phyloP scores from a whole-genome alignment of 2,797 vertebrate genomes.

The Lacerta viridis region DNA sequence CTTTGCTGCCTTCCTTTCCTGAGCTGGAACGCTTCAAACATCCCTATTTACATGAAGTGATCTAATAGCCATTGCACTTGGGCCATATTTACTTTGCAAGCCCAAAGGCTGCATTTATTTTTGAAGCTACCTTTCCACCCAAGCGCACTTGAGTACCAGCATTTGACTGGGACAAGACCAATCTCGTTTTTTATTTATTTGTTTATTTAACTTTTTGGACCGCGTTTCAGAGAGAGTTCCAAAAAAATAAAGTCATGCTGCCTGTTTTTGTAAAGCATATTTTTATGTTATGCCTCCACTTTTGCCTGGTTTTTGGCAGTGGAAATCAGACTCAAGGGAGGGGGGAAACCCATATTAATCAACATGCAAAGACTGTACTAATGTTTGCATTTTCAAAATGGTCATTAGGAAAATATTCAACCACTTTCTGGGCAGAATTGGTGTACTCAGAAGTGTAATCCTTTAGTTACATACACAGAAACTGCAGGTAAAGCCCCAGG shows the following conservation, averaged over 20 bases:
- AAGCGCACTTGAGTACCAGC: not conserved
- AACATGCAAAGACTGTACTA: not conserved
- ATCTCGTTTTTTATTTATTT: constrained; percentile 40
- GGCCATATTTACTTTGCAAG: constrained; percentile 68
- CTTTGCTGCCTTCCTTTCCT: constrained; percentile 72
- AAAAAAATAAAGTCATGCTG: not conserved
- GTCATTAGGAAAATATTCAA: constrained; percentile 11
- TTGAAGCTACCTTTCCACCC: constrained; percentile 50
- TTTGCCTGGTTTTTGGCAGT: not conserved
- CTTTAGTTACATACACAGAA: not conserved
- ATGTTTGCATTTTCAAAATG: not conserved
- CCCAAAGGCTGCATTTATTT: constrained; percentile 66
- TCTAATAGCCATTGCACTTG: constrained; percentile 69
- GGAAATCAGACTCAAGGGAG: not conserved
- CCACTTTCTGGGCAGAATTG: not conserved
- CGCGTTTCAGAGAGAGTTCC: constrained; percentile 18
- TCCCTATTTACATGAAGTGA: constrained; percentile 77
- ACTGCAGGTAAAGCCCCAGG: not conserved
- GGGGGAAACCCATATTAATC: not conserved
- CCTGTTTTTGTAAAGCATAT: not conserved
- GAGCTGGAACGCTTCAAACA: constrained; percentile 73
- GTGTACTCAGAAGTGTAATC: too few species aligned
- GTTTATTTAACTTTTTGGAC: constrained; percentile 30
- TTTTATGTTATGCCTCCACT: not conserved
- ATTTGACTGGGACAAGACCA: constrained; percentile 36